phyloP scores from a whole-genome alignment of 2,797 vertebrate species.

The Rhinella marina region DNA sequence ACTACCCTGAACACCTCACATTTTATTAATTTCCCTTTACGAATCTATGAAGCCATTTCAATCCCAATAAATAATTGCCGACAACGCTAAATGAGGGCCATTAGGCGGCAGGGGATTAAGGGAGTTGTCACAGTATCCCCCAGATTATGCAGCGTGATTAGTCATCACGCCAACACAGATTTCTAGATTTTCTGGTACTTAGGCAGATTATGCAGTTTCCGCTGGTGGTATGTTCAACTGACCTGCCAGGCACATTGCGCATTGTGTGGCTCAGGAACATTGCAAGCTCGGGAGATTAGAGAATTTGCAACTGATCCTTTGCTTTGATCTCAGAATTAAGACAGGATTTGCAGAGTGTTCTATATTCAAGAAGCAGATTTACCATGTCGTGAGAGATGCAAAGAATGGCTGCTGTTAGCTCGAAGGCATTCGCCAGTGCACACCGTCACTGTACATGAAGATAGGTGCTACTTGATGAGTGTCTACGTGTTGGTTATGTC shows the following conservation, averaged over 20 bases:
- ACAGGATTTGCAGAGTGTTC: conserved; percentile 2
- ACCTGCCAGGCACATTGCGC: background rate
- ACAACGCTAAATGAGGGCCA: background rate
- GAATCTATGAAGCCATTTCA: background rate
- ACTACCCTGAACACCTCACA: background rate
- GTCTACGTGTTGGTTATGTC: background rate
- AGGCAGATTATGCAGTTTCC: conserved; percentile 12
- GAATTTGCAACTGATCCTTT: conserved; percentile 27
- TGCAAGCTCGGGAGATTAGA: conserved; percentile 15
- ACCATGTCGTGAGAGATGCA: background rate
- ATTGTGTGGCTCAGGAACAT: background rate
- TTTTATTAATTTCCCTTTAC: background rate
- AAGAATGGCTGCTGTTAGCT: background rate
- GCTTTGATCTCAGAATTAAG: conserved; percentile 26
- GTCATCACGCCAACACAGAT: background rate
- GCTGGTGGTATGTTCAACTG: background rate
- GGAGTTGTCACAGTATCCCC: background rate
- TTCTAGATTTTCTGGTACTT: conserved; percentile 32
- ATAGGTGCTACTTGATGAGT: background rate
- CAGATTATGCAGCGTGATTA: background rate
- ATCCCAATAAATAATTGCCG: background rate
- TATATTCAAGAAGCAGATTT: background rate
- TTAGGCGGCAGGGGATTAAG: background rate
- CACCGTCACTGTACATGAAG: background rate
- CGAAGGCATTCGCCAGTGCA: background rate